Conservation (phyloP, 2,113 vertebrate species). For the Prochilodus magdalenae region DNA sequence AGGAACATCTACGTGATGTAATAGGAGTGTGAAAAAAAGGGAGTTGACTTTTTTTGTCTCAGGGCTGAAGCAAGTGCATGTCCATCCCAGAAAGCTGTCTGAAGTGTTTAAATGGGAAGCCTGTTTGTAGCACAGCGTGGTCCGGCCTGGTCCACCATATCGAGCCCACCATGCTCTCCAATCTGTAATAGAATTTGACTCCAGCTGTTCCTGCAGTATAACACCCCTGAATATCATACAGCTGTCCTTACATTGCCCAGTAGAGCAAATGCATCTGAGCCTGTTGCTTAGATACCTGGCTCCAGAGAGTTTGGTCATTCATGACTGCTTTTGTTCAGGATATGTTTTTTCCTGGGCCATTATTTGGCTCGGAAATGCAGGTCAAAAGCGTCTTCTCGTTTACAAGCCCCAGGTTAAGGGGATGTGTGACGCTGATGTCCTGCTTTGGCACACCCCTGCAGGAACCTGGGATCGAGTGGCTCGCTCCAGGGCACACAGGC, state of each 20-base stretch:
- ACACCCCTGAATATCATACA: not conserved
- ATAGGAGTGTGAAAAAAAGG: no score
- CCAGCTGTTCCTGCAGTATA: no score
- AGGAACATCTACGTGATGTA: no score
- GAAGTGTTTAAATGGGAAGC: no score
- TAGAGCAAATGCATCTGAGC: not conserved
- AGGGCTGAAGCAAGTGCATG: no score
- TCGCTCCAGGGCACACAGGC: not conserved
- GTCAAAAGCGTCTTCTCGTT: not conserved
- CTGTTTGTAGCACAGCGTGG: no score
- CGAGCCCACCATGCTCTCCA: no score
- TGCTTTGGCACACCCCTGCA: not conserved
- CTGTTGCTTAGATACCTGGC: conserved; percentile 24
- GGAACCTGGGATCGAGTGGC: not conserved
- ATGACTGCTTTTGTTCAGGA: conserved; percentile 4
- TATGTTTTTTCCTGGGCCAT: not conserved
- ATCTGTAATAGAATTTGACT: no score
- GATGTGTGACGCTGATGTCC: not conserved
- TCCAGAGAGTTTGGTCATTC: not conserved
- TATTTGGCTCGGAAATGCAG: not conserved
- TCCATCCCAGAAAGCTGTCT: no score
- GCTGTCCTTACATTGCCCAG: not conserved
- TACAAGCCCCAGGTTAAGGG: not conserved
- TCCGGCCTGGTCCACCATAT: no score
- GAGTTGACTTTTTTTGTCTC: no score